A percentile compares a stretch with the other conserved stretches of the same genome.
Evolutionary conservation across 2,888 invertebrate genomes (phyloP).

Genomic region (Drosophila mettleri): DNA sequence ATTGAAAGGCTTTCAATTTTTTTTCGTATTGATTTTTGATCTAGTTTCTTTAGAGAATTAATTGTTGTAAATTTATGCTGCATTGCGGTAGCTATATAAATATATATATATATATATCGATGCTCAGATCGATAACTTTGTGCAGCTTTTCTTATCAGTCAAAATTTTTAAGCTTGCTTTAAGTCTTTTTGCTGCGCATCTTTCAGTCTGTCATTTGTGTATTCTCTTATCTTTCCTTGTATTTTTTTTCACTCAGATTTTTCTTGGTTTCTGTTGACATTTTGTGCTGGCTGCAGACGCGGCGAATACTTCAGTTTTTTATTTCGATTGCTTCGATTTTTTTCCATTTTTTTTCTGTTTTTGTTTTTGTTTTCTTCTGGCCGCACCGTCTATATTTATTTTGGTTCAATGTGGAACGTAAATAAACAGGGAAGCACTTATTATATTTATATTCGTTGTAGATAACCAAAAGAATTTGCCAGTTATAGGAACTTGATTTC

Average conservation of each 20-base stretch:
- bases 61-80: too few species aligned
- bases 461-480: conserved; percentile 31
- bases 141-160: not conserved
- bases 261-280: conserved; percentile 64
- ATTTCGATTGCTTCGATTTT: conserved; percentile 13
- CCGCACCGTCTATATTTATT: conserved; percentile 67
- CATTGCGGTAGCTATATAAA: too few species aligned
- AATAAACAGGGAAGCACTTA: conserved; percentile 69
- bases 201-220: not conserved
- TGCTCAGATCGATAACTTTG: not conserved
- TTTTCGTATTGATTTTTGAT: not conserved
- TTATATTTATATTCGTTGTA: conserved; percentile 54
- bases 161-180: too few species aligned
- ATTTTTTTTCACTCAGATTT: conserved; percentile 27
- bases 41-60: too few species aligned
- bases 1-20: too few species aligned
- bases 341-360: conserved; percentile 1
- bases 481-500: conserved; percentile 34
- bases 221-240: not conserved
- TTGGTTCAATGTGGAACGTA: conserved; percentile 66
- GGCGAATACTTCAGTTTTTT: conserved; percentile 48
- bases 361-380: conserved; percentile 10
- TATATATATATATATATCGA: not conserved
- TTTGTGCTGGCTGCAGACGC: conserved; percentile 61
- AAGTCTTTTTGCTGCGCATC: not conserved